These are phyloP conservation scores for Rana temporaria DNA, from an alignment of 2,113 vertebrate species.

Conservation along the genomic window DNA sequence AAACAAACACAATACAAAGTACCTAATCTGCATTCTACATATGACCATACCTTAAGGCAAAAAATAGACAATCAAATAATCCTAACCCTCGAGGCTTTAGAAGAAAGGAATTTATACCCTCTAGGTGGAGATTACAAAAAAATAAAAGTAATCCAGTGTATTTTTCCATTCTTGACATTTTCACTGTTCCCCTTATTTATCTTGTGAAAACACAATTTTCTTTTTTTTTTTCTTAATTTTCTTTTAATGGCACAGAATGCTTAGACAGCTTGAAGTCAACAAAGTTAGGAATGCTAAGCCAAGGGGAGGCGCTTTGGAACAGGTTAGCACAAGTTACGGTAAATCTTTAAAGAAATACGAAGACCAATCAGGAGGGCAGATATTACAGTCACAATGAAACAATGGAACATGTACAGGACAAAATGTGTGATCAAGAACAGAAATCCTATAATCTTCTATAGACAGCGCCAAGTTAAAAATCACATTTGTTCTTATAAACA, in stretches of 20 bases:
- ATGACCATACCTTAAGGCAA: not conserved
- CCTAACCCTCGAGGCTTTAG: slow-evolving; percentile 18
- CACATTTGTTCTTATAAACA: slow-evolving; percentile 39
- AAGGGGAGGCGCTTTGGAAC: slow-evolving; percentile 24
- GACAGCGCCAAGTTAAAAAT: slow-evolving; percentile 44
- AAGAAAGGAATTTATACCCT: slow-evolving; percentile 37
- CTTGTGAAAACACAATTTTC: slow-evolving; percentile 28
- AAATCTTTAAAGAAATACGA: slow-evolving; percentile 27
- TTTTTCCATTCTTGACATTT: slow-evolving; percentile 35
- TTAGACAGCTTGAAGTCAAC: slow-evolving; percentile 41
- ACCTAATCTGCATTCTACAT: slow-evolving; percentile 19
- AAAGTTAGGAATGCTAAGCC: slow-evolving; percentile 46
- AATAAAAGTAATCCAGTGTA: slow-evolving; percentile 42
- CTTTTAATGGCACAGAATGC: slow-evolving; percentile 41
- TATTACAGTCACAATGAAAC: slow-evolving; percentile 17
- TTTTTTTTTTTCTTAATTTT: slow-evolving; percentile 36
- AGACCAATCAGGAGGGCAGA: slow-evolving; percentile 13
- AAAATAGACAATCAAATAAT: slow-evolving; percentile 29
- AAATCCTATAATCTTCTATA: slow-evolving; percentile 55
- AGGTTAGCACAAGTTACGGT: slow-evolving; percentile 46
- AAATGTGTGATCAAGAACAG: slow-evolving; percentile 39
- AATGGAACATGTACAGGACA: slow-evolving; percentile 41
- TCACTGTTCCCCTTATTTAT: not conserved
- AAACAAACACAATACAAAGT: not conserved
- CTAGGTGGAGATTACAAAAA: slow-evolving; percentile 42